Conservation (phyloP, 2,113 vertebrate genomes). For the Thunnus maccoyii region DNA sequence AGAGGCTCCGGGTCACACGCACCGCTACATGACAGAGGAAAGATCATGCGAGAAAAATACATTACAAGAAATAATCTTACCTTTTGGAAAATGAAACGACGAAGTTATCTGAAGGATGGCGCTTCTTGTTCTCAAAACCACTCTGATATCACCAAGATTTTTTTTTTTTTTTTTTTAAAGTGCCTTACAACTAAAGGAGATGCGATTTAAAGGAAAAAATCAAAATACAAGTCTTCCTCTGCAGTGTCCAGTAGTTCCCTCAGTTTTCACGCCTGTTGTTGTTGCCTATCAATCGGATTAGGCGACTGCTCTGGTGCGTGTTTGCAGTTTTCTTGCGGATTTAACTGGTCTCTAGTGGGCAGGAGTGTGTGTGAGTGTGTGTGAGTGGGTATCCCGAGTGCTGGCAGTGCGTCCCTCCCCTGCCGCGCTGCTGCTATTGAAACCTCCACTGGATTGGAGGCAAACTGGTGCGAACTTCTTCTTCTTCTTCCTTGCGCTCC, state of each 20-base stretch:
- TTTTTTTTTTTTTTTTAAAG: background rate
- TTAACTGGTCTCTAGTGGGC: conserved; percentile 76
- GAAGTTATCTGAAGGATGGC: conserved; percentile 46
- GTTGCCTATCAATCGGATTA: conserved; percentile 70
- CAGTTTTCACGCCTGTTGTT: conserved; percentile 60
- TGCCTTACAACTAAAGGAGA: conserved; percentile 30
- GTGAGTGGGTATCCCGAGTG: conserved; percentile 77
- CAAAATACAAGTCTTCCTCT: conserved; percentile 73
- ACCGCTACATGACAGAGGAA: background rate
- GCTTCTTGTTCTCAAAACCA: conserved; percentile 35
- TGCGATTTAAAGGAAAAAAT: conserved; percentile 20
- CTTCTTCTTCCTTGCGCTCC: conserved; percentile 60
- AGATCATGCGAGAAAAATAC: background rate
- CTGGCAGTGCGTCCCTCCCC: conserved; percentile 82
- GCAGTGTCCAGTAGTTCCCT: conserved; percentile 73
- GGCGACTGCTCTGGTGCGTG: conserved; percentile 68
- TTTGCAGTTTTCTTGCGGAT: conserved; percentile 75
- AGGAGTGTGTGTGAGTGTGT: conserved; percentile 56
- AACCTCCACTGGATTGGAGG: conserved; percentile 81
- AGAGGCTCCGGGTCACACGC: conserved; percentile 1
- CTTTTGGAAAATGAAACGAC: conserved; percentile 47
- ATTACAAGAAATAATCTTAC: conserved; percentile 56
- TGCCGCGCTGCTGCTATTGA: conserved; percentile 83
- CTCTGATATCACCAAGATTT: conserved; percentile 38
- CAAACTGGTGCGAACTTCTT: conserved; percentile 78